These are phyloP conservation scores for Agrotis ipsilon DNA, from an alignment of 2,888 invertebrate genomes.

Conservation along the genomic window DNA sequence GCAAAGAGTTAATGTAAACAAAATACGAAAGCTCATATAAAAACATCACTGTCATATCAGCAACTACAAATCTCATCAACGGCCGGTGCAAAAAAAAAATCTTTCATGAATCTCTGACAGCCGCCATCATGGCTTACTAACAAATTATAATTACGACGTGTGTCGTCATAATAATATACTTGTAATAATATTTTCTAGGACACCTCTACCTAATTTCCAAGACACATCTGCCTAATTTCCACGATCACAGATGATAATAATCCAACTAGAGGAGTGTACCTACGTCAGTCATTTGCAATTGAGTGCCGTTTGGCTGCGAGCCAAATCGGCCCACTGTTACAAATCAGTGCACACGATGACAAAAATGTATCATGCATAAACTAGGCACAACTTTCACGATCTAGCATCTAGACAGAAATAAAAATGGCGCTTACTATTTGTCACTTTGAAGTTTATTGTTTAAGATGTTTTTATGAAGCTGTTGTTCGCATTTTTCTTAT, in stretches of 20 bases:
- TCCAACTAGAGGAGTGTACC: slow-evolving; percentile 41
- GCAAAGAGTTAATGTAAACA: no score
- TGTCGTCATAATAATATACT: no score
- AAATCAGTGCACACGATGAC: slow-evolving; percentile 47
- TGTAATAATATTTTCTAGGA: neutral
- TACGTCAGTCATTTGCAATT: slow-evolving; percentile 63
- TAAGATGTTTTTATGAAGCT: neutral
- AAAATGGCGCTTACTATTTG: slow-evolving; percentile 24
- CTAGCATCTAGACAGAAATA: slow-evolving; percentile 26
- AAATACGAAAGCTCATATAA: no score
- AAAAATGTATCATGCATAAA: slow-evolving; percentile 52
- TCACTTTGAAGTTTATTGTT: slow-evolving; percentile 6
- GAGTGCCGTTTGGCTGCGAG: slow-evolving; percentile 60
- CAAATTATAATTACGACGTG: no score
- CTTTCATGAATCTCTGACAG: neutral
- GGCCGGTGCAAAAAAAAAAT: neutral
- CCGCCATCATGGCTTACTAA: neutral
- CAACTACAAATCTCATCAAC: neutral
- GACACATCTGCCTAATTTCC: slow-evolving; percentile 30
- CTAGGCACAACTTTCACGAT: slow-evolving; percentile 26
- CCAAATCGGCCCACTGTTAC: slow-evolving; percentile 63
- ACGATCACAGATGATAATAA: slow-evolving; percentile 53
- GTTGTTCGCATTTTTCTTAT: no score
- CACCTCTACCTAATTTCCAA: neutral
- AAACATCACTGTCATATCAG: no score